Evolutionary conservation across 1,140 invertebrate species (phyloP).

Genomic region (Cyrtorhinus lividipennis): DNA sequence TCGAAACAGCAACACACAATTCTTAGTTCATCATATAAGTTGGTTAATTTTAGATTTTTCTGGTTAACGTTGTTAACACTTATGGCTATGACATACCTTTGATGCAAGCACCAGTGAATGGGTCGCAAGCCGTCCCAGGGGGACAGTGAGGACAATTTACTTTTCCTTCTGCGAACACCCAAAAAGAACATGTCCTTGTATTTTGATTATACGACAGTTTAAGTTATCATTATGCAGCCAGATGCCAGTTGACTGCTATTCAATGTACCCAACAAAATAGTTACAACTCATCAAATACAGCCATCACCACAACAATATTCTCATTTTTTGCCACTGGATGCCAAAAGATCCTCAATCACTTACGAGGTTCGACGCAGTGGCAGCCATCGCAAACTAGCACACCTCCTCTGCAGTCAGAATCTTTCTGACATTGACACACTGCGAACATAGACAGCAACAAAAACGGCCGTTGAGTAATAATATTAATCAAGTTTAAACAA

Average conservation of each 20-base stretch:
- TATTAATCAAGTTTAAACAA: too few species aligned
- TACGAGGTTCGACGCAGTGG: conserved; percentile 41
- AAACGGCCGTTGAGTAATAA: too few species aligned
- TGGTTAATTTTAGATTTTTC: background rate
- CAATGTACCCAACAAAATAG: too few species aligned
- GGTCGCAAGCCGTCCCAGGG: conserved; percentile 54
- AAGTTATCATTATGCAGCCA: too few species aligned
- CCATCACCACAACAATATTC: too few species aligned
- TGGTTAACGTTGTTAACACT: background rate
- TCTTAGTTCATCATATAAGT: conserved; percentile 11
- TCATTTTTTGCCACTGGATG: too few species aligned
- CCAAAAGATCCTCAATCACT: conserved; percentile 25
- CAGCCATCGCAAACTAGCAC: conserved; percentile 46
- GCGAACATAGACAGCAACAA: conserved; percentile 24
- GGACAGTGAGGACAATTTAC: conserved; percentile 57
- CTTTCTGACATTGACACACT: conserved; percentile 52
- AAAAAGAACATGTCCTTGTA: too few species aligned
- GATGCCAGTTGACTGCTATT: too few species aligned
- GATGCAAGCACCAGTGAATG: conserved; percentile 56
- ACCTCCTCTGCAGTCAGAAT: conserved; percentile 40
- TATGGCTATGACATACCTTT: conserved; percentile 46
- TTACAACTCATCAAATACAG: too few species aligned
- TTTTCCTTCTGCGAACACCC: too few species aligned
- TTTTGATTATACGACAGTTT: too few species aligned
- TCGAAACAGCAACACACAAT: conserved; percentile 30